Percentiles rank a stretch among this genome's conserved stretches.
Evolutionary conservation across 2,113 vertebrate genomes (phyloP).

Genomic region (Symphodus melops): DNA sequence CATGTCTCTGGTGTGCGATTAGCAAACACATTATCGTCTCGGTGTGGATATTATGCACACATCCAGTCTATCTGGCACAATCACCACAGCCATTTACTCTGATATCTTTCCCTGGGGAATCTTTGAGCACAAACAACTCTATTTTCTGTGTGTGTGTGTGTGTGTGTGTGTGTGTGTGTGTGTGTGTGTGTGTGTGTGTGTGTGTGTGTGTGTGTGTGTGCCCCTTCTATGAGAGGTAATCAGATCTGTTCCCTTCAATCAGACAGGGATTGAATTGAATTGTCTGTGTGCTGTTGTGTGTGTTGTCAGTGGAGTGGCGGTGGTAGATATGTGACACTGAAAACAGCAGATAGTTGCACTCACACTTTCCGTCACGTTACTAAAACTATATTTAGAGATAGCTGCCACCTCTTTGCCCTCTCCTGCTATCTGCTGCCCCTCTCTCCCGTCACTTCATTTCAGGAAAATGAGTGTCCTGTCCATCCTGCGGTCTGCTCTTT

Average conservation of each 20-base stretch:
- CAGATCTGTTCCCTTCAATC: conserved; percentile 76
- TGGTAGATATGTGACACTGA: conserved; percentile 37
- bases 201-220: conserved; percentile 33
- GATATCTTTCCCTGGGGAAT: conserved; percentile 72
- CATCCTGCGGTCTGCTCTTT: conserved; percentile 9
- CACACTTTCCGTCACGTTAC: not conserved
- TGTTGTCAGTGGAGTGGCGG: conserved; percentile 53
- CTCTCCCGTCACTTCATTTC: conserved; percentile 41
- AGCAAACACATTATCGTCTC: conserved; percentile 80
- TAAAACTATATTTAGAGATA: conserved; percentile 66
- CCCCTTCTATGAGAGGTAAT: conserved; percentile 64
- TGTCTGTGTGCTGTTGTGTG: conserved; percentile 39
- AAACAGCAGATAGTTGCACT: conserved; percentile 34
- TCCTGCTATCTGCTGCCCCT: no score
- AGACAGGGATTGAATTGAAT: conserved; percentile 74
- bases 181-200: conserved; percentile 37
- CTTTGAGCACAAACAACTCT: conserved; percentile 65
- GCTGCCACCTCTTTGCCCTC: conserved; percentile 28
- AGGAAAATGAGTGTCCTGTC: conserved; percentile 27
- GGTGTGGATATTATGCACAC: conserved; percentile 77
- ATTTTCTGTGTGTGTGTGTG: conserved; percentile 38
- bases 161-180: no score
- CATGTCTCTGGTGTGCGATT: conserved; percentile 77
- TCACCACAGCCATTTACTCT: conserved; percentile 72
- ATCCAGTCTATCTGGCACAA: conserved; percentile 80